These are phyloP conservation scores for Pelmatolapia mariae DNA, from an alignment of 2,113 vertebrate species.

Conservation along the genomic window DNA sequence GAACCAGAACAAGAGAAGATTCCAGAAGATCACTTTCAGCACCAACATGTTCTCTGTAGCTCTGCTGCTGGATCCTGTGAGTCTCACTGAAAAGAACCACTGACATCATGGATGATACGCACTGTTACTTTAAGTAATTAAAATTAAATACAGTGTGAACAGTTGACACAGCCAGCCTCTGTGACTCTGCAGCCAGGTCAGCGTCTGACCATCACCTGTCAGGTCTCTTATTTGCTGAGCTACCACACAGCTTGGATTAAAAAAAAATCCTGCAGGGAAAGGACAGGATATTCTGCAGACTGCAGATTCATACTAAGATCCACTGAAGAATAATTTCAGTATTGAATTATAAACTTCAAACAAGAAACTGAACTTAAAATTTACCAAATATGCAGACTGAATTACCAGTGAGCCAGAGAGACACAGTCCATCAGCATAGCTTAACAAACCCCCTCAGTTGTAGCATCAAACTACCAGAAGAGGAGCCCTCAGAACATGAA, in stretches of 20 bases:
- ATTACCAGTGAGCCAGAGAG: too few relatives aligned
- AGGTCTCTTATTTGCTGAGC: neutral
- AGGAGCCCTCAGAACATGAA: too few relatives aligned
- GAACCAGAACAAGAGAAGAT: neutral
- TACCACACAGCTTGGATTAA: too few relatives aligned
- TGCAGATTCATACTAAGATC: neutral
- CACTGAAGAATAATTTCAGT: neutral
- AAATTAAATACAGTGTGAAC: neutral
- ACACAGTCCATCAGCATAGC: too few relatives aligned
- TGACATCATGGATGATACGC: accelerated
- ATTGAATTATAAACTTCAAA: neutral
- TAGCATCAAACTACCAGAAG: too few relatives aligned
- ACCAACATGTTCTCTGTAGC: too few relatives aligned
- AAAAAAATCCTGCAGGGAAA: neutral
- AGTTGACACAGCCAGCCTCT: neutral
- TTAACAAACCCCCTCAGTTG: too few relatives aligned
- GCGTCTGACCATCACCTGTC: too few relatives aligned
- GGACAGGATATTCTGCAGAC: neutral
- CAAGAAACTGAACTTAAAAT: too few relatives aligned
- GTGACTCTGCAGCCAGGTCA: neutral
- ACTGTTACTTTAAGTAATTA: neutral
- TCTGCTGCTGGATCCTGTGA: neutral
- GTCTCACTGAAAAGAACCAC: neutral
- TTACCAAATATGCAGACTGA: too few relatives aligned
- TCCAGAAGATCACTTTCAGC: neutral